Base-by-base conservation (phyloP, 2,113 vertebrate genomes). In the Rana temporaria region DNA sequence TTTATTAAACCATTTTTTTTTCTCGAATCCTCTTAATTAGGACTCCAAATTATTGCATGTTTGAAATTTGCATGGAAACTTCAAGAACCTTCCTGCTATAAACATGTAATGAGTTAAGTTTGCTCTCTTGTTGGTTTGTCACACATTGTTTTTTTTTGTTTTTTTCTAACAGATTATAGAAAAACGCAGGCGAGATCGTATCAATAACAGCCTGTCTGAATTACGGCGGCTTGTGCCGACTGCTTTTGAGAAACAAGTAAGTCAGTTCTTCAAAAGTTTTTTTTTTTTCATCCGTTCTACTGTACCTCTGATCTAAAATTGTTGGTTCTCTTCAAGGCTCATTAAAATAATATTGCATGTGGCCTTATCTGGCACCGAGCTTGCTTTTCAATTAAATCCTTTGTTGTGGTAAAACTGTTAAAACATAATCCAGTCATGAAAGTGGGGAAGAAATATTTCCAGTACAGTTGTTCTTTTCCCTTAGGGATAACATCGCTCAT, bases 211-310 rank as follows among this genome's bases (percentile, higher is more conserved):
- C 79, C 92, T 98, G 91, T 95, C 93, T 20, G 97, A 99, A 90
- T 83, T 99, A 85, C 94, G 97, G 85, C 85, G 96, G 79, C 94
- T 99, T 77, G 96, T 99, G 87, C 97, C 97, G 59, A 96, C 96
- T 0, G 96, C 97, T 26, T 96, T 97, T 88, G 96, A 99, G 93
- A 98, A 98, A 90, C 97, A 98, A 96, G 97, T 97, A 92, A 94
- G 93, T 78, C 65, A 0, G 78, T 68, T 84, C 81, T 75, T 19
- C 63, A 57, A 52, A 66, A 8, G 53, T 52, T 74, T 85, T 42
- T 57, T 34, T 84, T 55, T 67, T 68, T 77, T 80, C 68, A 70
- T 79, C 78, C 52, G 34, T 15, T 53, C 34, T 32, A 84, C 85
- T 88, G 57, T 56, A 22, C 85, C 86, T 91, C 87, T 92, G 87